These are phyloP conservation scores for Ctenodactylus gundi DNA, from an alignment of 2,113 vertebrate species.

Conservation along the genomic window DNA sequence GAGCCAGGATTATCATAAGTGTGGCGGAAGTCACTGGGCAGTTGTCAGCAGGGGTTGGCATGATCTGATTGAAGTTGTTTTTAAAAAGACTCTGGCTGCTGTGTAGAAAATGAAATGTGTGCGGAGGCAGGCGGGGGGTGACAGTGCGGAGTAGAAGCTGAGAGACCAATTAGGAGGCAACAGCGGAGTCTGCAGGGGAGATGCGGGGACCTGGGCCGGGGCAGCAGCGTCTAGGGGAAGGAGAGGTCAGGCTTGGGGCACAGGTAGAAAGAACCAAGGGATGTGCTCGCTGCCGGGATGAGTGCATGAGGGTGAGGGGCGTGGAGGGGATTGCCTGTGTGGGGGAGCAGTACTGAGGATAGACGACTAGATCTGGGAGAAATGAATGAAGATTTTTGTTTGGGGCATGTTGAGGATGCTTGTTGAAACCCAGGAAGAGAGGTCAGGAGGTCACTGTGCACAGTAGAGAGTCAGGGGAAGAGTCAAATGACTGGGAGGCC, in stretches of 20 bases:
- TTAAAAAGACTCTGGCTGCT: not conserved
- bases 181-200: not conserved
- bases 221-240: not conserved
- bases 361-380: not conserved
- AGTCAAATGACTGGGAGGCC: not conserved
- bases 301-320: not conserved
- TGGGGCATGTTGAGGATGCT: not conserved
- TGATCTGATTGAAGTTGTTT: not conserved
- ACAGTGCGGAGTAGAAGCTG: not conserved
- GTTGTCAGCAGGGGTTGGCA: not conserved
- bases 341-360: not conserved
- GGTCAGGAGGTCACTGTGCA: not conserved
- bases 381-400: not conserved
- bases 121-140: not conserved
- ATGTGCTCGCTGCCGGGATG: accelerated
- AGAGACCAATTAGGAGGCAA: not conserved
- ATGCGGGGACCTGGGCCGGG: not conserved
- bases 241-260: not conserved
- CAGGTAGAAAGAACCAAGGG: not conserved
- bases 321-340: not conserved
- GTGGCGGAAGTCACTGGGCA: not conserved
- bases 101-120: not conserved
- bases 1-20: not conserved
- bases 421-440: not conserved
- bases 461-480: not conserved